These are phyloP conservation scores for Morone chrysops DNA, from an alignment of 2,113 vertebrate genomes.

Conservation along the genomic window DNA sequence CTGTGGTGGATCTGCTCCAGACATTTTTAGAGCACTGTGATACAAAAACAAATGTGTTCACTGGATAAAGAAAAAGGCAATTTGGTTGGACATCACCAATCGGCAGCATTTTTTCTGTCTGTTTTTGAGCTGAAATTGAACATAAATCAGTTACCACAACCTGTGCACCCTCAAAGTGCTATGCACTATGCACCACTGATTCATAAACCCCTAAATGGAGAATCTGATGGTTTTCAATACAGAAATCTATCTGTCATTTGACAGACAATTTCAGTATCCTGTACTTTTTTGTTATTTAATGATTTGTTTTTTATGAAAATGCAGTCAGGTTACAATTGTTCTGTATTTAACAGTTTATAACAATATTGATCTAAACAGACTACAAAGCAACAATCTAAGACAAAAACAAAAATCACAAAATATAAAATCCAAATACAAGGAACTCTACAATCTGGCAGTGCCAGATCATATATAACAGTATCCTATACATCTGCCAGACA, in stretches of 20 bases:
- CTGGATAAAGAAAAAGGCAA: neutral
- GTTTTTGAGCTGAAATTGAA: neutral
- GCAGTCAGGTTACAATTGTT: too few relatives aligned
- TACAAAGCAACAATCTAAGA: too few relatives aligned
- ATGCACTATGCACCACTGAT: neutral
- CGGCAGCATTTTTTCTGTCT: too few relatives aligned
- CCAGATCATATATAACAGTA: too few relatives aligned
- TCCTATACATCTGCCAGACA: neutral
- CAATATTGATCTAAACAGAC: too few relatives aligned
- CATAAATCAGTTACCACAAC: neutral
- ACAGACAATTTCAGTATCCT: slow-evolving; percentile 10
- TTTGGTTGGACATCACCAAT: neutral
- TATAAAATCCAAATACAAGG: too few relatives aligned
- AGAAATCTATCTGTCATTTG: slow-evolving; percentile 12
- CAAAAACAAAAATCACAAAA: too few relatives aligned
- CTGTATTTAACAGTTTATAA: too few relatives aligned
- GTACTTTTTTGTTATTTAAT: too few relatives aligned
- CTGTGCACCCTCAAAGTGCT: neutral
- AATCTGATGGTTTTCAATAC: neutral
- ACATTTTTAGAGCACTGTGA: neutral
- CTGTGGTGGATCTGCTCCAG: neutral
- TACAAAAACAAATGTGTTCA: slow-evolving; percentile 19
- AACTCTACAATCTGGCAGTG: too few relatives aligned
- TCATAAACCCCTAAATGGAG: neutral
- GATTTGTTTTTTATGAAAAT: too few relatives aligned